These are phyloP conservation scores for Chlamydotis undulata DNA, from an alignment of 2,113 vertebrate species.

Conservation along the genomic window DNA sequence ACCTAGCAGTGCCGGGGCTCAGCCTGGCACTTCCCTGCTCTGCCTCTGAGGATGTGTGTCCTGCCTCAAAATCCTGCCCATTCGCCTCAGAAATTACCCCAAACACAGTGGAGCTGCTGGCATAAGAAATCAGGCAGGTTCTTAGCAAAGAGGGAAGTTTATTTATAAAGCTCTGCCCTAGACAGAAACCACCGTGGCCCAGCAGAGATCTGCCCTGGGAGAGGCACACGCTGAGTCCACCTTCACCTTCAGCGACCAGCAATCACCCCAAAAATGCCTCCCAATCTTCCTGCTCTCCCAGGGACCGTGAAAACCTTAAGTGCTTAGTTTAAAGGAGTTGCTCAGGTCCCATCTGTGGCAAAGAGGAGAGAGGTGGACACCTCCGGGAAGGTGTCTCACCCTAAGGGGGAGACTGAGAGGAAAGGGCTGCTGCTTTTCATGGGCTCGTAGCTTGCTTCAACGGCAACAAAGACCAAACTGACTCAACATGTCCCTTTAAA, in stretches of 20 bases:
- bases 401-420: neutral
- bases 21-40: neutral
- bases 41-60: neutral
- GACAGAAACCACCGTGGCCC: neutral
- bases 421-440: neutral
- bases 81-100: neutral
- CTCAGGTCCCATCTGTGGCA: neutral
- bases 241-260: neutral
- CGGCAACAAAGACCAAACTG: neutral
- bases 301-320: neutral
- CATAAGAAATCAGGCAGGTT: neutral
- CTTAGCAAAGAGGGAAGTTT: neutral
- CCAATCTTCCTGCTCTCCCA: neutral
- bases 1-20: neutral
- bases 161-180: neutral
- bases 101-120: neutral
- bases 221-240: neutral
- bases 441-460: neutral
- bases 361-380: neutral
- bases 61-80: neutral
- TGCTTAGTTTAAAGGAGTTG: neutral
- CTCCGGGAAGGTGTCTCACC: neutral
- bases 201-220: neutral
- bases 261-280: neutral
- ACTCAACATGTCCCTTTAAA: neutral